A percentile compares a stretch with the other conserved stretches of the same genome.
phyloP scores from a whole-genome alignment of 2,888 invertebrate species.

The Druceiella hillmani region DNA sequence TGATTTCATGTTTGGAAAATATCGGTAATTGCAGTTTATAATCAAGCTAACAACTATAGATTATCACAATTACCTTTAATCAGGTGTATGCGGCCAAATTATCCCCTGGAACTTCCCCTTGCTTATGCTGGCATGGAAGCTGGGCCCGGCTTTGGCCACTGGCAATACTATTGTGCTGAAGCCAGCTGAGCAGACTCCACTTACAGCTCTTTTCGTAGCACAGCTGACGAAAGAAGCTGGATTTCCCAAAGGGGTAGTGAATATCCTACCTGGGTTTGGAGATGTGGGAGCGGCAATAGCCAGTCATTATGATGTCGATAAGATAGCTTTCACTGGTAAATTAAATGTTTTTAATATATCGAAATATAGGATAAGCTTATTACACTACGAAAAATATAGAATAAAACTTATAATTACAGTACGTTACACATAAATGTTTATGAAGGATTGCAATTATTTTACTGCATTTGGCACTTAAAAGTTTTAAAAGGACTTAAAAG shows the following conservation, averaged over 20 bases:
- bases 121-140: constrained; percentile 94
- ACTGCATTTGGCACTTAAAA: too few species aligned
- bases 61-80: constrained; percentile 4
- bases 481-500: too few species aligned
- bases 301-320: constrained; percentile 69
- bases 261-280: constrained; percentile 86
- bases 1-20: too few species aligned
- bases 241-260: constrained; percentile 87
- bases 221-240: constrained; percentile 84
- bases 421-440: too few species aligned
- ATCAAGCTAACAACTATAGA: too few species aligned
- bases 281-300: constrained; percentile 77
- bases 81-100: constrained; percentile 82
- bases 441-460: too few species aligned
- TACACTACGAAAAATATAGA: too few species aligned
- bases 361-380: too few species aligned
- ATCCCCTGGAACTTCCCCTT: constrained; percentile 94
- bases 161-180: constrained; percentile 84
- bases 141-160: constrained; percentile 73
- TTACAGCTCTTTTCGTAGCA: constrained; percentile 86
- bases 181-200: constrained; percentile 92
- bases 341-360: too few species aligned
- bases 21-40: too few species aligned
- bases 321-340: constrained; percentile 89
- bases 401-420: too few species aligned